A percentile compares a stretch with the other conserved stretches of the same genome.
Evolutionary conservation across 2,888 invertebrate species (phyloP).

Genomic region (Nephrotoma flavescens): DNA sequence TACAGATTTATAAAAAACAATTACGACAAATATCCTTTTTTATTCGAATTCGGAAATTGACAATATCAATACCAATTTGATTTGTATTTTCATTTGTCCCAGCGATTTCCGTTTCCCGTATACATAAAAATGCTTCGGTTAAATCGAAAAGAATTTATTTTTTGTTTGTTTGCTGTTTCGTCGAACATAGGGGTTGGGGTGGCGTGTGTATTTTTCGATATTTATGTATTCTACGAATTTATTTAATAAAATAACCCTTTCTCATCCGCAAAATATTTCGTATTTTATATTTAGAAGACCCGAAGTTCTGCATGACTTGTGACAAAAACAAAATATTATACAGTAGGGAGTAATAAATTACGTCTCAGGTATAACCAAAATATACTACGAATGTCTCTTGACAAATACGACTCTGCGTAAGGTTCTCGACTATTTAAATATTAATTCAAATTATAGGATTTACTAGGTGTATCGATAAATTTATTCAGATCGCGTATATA

Average conservation of each 20-base stretch:
- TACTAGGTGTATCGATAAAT: not conserved
- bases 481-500: not conserved
- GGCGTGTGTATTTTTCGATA: not conserved
- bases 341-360: too few relatives aligned
- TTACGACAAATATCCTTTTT: slow-evolving; percentile 1
- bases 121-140: not conserved
- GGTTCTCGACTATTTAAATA: too few relatives aligned
- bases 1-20: not conserved
- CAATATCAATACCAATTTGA: slow-evolving; percentile 3
- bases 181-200: not conserved
- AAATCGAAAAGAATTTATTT: not conserved
- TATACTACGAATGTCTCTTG: too few relatives aligned
- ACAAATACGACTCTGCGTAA: too few relatives aligned
- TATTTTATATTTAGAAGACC: too few relatives aligned
- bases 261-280: too few relatives aligned
- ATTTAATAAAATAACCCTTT: too few relatives aligned
- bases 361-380: too few relatives aligned
- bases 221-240: too few relatives aligned
- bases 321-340: too few relatives aligned
- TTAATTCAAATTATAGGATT: too few relatives aligned
- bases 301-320: too few relatives aligned
- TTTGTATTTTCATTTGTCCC: not conserved
- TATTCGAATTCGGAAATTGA: not conserved
- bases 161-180: not conserved
- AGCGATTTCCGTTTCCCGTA: not conserved